Base-by-base conservation (phyloP, 1,140 invertebrate species). In the Helicoverpa armigera region DNA sequence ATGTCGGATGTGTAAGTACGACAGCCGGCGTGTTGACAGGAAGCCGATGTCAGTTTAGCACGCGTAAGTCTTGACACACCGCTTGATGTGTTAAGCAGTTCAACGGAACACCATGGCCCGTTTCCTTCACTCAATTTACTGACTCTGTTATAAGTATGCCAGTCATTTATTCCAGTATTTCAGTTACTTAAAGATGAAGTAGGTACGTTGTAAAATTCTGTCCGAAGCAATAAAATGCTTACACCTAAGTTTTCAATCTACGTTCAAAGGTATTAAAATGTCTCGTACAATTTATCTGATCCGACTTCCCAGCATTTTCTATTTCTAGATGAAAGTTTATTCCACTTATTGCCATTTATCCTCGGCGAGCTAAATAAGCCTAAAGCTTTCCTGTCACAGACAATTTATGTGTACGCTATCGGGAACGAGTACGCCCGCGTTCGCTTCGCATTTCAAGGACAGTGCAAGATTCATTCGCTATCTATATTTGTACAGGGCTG, bases 291-390 rank as follows among this genome's bases (percentile, higher is more conserved):
- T 53, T 51, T 72, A 72, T 54, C 48, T 72, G 29, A 72, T 72
- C 50, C 29, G 69, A 53, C 69, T 51, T 54, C 48, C 13, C 12
- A 31, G 69, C 69, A 31, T 54, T 54, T 72, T 72, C 69, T 72
- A 72, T 72, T 70, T 72, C 50, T 72, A 72, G 69, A 72, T 54
- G 69, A 72, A 72, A 72, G 69, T 72, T 72, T 72, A 72, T 72
- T 72, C 69, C 69, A 72, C 69, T 72, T 72, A 72, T 72, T 72
- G 50, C 69, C 69, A 72, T 72, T 72, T 72, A 72, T 72, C 50
- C 69, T 54, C 18, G 14, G 50, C 69, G 50, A 72, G 69, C 69
- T 72, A 72, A 72, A 70, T 72, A 50, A 72, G 69, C 69, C 69
- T 72, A 72, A 72, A 72, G 69, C 69, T 31, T 72, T 53, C 13